phyloP scores from a whole-genome alignment of 2,797 vertebrate species.

The Danio kyathit region DNA sequence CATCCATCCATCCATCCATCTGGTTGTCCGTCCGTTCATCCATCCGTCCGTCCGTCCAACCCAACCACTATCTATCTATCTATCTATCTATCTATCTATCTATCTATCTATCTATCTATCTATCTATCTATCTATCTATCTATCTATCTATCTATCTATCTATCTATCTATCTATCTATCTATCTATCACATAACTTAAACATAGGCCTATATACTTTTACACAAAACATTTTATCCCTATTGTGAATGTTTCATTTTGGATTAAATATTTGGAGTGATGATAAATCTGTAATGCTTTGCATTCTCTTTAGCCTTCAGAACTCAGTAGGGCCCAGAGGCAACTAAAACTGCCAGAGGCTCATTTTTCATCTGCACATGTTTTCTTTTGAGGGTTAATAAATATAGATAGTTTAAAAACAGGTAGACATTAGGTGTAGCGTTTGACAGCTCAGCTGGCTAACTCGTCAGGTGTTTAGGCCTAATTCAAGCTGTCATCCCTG shows the following conservation, averaged over 20 bases:
- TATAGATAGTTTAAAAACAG: background rate
- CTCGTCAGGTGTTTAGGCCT: slow-evolving; percentile 19
- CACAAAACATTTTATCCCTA: too few relatives aligned
- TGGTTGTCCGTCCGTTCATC: too few relatives aligned
- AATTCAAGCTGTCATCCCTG: background rate
- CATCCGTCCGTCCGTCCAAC: too few relatives aligned
- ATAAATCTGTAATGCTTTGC: background rate
- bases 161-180: too few relatives aligned
- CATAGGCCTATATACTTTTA: too few relatives aligned
- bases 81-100: too few relatives aligned
- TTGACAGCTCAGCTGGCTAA: background rate
- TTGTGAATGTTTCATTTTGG: background rate
- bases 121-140: too few relatives aligned
- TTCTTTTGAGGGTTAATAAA: background rate
- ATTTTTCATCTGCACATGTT: background rate
- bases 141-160: too few relatives aligned
- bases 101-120: too few relatives aligned
- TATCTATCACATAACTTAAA: too few relatives aligned
- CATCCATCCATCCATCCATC: too few relatives aligned
- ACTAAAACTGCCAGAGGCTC: background rate
- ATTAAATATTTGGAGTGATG: background rate
- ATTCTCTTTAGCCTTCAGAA: background rate
- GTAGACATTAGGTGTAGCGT: background rate
- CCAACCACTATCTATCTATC: too few relatives aligned
- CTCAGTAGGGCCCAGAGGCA: background rate